phyloP scores from a whole-genome alignment of 2,888 invertebrate genomes.

The Lysandra coridon region DNA sequence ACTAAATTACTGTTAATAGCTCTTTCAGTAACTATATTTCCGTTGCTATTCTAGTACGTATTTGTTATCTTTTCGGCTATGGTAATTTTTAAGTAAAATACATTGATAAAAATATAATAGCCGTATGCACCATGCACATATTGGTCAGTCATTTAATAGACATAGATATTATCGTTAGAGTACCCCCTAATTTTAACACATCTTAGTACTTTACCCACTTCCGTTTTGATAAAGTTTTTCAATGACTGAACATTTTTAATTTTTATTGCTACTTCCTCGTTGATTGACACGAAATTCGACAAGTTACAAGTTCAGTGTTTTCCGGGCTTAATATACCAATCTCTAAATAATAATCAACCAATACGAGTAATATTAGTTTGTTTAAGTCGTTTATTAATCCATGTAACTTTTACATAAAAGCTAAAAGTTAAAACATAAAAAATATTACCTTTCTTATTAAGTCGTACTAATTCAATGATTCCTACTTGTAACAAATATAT shows the following conservation, averaged over 20 bases:
- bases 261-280: no score
- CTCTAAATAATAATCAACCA: no score
- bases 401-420: no score
- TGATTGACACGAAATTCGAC: no score
- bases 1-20: no score
- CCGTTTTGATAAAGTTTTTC: neutral
- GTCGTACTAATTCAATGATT: neutral
- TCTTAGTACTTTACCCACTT: neutral
- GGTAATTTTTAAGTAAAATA: neutral
- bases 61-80: neutral
- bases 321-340: no score
- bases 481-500: neutral
- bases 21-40: neutral
- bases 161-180: neutral
- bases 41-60: neutral
- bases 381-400: no score
- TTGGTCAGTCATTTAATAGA: neutral
- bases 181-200: neutral
- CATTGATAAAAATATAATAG: neutral
- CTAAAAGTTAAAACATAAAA: no score
- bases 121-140: neutral
- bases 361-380: no score
- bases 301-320: no score
- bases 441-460: no score
- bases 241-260: no score